These are phyloP conservation scores for Campoletis sonorensis DNA, from an alignment of 1,140 invertebrate species.

Conservation along the genomic window DNA sequence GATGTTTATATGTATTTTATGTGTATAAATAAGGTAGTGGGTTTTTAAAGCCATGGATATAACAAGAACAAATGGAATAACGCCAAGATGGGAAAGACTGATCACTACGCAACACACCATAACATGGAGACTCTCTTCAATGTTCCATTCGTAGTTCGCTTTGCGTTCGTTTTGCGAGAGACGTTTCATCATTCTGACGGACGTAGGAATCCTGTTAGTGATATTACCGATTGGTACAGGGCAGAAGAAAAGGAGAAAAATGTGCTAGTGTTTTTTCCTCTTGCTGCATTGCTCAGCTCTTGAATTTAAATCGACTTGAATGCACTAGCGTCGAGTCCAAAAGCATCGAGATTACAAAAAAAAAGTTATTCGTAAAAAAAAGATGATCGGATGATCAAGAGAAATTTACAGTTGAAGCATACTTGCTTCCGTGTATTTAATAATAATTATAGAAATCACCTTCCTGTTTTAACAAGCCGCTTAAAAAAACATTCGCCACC, in stretches of 20 bases:
- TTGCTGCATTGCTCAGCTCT: not conserved
- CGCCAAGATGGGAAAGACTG: slow-evolving; percentile 36
- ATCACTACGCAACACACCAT: slow-evolving; percentile 26
- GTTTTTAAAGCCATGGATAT: slow-evolving; percentile 32
- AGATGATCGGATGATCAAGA: not conserved
- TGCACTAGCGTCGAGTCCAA: not conserved
- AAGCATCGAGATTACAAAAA: slow-evolving; percentile 9
- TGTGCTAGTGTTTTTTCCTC: not conserved
- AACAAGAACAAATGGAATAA: slow-evolving; percentile 40
- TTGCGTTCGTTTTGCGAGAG: slow-evolving; percentile 30
- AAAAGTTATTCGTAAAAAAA: slow-evolving; percentile 13
- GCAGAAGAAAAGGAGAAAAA: not conserved
- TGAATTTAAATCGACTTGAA: not conserved
- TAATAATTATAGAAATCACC: not conserved
- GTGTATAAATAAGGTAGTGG: slow-evolving; percentile 7
- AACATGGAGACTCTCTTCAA: not conserved
- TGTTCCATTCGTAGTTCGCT: slow-evolving; percentile 23
- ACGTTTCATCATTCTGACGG: slow-evolving; percentile 45
- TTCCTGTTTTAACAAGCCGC: not conserved
- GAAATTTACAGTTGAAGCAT: not conserved
- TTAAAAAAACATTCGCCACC: too few relatives aligned
- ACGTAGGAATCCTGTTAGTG: slow-evolving; percentile 39
- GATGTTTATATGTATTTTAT: not conserved
- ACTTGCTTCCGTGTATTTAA: not conserved
- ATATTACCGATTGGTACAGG: slow-evolving; percentile 38